Percentiles rank a stretch among this genome's conserved stretches.
These are phyloP conservation scores for Prunella himalayana DNA, from an alignment of 2,113 vertebrate species.

Conservation along the genomic window DNA sequence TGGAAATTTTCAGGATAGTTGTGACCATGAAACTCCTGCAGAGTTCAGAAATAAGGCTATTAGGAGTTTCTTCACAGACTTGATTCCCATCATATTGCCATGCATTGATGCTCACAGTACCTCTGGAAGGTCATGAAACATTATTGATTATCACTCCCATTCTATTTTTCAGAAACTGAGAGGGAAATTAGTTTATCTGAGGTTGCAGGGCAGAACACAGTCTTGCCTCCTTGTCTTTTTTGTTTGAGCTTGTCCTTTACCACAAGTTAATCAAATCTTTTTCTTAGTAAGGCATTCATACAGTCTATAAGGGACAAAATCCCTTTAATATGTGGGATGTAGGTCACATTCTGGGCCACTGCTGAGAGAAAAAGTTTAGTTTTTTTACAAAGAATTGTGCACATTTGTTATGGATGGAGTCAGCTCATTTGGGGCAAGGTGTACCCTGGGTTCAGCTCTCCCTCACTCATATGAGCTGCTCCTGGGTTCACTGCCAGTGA, in stretches of 20 bases:
- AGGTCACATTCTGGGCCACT: not conserved
- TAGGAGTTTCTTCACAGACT: constrained; percentile 34
- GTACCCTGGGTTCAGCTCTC: not conserved
- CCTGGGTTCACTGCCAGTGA: not conserved
- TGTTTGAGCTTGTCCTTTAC: not conserved
- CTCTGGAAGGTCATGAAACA: constrained; percentile 25
- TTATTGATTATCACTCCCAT: constrained; percentile 11
- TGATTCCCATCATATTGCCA: not conserved
- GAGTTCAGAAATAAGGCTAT: constrained; percentile 35
- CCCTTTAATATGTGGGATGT: not conserved
- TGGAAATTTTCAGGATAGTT: constrained; percentile 22
- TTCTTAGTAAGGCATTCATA: not conserved
- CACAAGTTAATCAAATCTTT: not conserved
- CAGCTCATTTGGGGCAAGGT: not conserved
- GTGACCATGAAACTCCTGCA: constrained; percentile 2
- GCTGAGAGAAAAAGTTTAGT: not conserved
- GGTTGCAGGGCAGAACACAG: not conserved
- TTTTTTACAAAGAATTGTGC: fast-evolving
- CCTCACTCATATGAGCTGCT: not conserved
- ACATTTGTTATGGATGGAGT: not conserved
- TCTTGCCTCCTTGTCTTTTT: not conserved
- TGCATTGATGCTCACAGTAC: not conserved
- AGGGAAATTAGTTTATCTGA: constrained; percentile 29
- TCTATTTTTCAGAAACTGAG: constrained; percentile 5
- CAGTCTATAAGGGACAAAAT: not conserved